Evolutionary conservation across 2,797 vertebrate genomes (phyloP).

Genomic region (Lagocephalus sceleratus): DNA sequence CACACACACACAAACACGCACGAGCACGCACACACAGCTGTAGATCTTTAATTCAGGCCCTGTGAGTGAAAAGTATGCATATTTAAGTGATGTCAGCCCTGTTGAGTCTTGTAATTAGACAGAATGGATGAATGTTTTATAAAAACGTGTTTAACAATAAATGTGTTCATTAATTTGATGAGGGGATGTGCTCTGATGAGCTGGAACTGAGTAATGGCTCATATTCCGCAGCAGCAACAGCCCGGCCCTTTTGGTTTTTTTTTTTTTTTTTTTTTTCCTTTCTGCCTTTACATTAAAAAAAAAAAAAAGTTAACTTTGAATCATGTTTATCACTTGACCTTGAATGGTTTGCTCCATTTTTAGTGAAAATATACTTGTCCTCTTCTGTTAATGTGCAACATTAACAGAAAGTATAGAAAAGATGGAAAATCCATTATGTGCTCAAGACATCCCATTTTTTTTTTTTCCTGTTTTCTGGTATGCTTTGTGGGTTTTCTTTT

Average conservation of each 20-base stretch:
- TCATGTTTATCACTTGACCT: constrained; percentile 38
- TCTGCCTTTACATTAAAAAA: constrained; percentile 24
- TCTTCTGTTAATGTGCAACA: constrained; percentile 37
- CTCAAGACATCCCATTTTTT: constrained; percentile 26
- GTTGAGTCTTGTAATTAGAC: constrained; percentile 80
- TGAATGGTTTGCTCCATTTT: constrained; percentile 41
- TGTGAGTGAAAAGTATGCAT: constrained; percentile 80
- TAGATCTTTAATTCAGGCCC: constrained; percentile 80
- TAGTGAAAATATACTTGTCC: constrained; percentile 47
- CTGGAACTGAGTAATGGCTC: constrained; percentile 68
- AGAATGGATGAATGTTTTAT: constrained; percentile 79
- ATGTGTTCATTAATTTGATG: constrained; percentile 79
- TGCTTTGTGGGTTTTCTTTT: constrained; percentile 43
- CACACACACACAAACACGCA: constrained; percentile 23
- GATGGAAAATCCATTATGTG: constrained; percentile 60
- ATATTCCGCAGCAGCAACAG: constrained; percentile 54
- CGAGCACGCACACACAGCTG: constrained; percentile 29
- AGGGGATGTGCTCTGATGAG: constrained; percentile 72
- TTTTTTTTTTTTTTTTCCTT: constrained; percentile 19
- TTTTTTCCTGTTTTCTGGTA: constrained; percentile 33
- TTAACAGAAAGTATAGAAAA: constrained; percentile 38
- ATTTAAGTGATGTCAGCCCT: constrained; percentile 79
- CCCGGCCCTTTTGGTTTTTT: constrained; percentile 32
- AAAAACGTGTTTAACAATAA: constrained; percentile 80
- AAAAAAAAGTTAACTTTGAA: constrained; percentile 50